These are phyloP conservation scores for Arbacia lixula DNA, from an alignment of 53 echinoderm and acorn worm genomes.

Conservation along the genomic window DNA sequence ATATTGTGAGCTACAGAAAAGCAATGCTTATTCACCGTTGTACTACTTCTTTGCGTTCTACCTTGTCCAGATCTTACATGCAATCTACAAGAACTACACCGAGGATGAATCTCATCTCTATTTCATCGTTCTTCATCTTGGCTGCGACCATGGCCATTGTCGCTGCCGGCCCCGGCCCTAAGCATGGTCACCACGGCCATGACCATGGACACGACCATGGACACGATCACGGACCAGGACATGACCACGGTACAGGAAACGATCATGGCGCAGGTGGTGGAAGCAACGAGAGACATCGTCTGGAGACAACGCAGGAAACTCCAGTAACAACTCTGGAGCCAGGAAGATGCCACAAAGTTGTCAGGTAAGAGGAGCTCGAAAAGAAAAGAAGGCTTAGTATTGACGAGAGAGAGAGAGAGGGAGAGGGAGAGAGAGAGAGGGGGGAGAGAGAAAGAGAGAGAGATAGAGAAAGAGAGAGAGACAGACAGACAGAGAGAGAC, in stretches of 20 bases:
- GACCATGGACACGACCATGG: conserved; percentile 6
- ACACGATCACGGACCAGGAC: conserved; percentile 10
- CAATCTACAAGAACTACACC: not conserved
- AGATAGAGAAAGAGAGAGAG: no score
- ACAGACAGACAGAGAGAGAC: no score
- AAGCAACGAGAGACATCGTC: not conserved
- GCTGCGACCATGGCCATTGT: not conserved
- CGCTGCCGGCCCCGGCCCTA: not conserved
- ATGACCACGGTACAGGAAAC: conserved; percentile 5
- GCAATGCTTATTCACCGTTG: not conserved
- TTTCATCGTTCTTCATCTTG: not conserved
- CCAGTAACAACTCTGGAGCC: conserved; percentile 6
- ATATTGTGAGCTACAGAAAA: no score
- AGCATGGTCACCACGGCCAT: not conserved
- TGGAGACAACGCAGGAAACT: not conserved
- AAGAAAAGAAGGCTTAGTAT: no score
- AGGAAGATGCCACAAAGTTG: conserved; percentile 34
- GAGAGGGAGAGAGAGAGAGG: no score
- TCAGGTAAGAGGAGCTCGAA: no score
- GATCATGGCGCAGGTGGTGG: not conserved
- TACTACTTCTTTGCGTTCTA: not conserved
- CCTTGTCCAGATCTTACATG: no score
- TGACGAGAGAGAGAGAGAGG: no score
- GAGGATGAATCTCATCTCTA: not conserved
- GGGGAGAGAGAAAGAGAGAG: no score